Base-by-base conservation (phyloP, 2,888 invertebrate species). In the Polydrusus pterygomalis region DNA sequence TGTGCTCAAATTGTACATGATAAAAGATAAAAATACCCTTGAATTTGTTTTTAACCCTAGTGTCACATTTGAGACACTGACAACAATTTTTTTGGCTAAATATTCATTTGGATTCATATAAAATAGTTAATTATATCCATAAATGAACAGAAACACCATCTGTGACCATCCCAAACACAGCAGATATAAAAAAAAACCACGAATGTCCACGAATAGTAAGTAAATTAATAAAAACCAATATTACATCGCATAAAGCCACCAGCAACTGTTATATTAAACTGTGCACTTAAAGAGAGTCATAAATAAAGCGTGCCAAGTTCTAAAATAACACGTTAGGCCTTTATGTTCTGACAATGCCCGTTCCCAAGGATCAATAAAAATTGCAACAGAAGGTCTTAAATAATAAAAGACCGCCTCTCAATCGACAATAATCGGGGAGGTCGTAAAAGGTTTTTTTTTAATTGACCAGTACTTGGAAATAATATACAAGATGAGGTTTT, bases 371-470 rank as follows among this genome's bases (percentile, higher is more conserved):
- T 75, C 75, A 77, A 77, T 79, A 79, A 75, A 79, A 74, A 70
- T 67, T 70, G 75, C 75, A 71, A 77, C 76, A 75, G 76, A 72
- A 74, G 74, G 74, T 76, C 71, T 77, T 76, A 76, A 77, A 75
- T 79, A 75, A 79, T 74, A 68, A 47, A 43, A 51, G 58, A 71
- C 77, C 78, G 78, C 78, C 79, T 75, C 74, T 76, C 75, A 75
- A 77, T 78, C 70, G 73, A 54, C 56, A 74, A 75, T 77, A 75
- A 78, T 75, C 71, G 78, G 51, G 60, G 60, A 70, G 74, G 70
- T 78, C 78, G 74, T 75, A 58, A 58, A 58, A 58, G 47, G 20
- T 25, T 64, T 64, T 47, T 47, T 47, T 63, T 63, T 13, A 20
- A 43, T 20, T 65, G 34, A 13, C 17, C n/a, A 47, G 38, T 65